Conservation (phyloP, 2,888 invertebrate genomes). For the Chaetogeoica ovagalla region DNA sequence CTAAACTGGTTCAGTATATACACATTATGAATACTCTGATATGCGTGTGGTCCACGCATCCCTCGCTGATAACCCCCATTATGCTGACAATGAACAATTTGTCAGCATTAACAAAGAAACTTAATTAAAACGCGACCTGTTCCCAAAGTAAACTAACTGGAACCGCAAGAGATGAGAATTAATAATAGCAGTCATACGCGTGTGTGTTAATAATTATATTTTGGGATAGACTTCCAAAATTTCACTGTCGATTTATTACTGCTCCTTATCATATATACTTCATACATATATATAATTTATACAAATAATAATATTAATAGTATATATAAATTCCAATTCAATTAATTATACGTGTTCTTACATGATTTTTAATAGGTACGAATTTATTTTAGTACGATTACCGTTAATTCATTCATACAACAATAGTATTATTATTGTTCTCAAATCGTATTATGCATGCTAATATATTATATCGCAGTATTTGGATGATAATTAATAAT, state of each 20-base stretch:
- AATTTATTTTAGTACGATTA: too few relatives aligned
- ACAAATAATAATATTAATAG: background rate
- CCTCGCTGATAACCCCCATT: constrained; percentile 8
- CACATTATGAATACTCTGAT: background rate
- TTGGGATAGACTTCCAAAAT: background rate
- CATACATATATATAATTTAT: background rate
- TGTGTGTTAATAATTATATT: background rate
- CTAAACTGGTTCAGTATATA: background rate
- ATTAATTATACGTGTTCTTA: too few relatives aligned
- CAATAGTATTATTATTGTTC: too few relatives aligned
- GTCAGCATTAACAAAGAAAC: constrained; percentile 19
- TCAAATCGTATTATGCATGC: too few relatives aligned
- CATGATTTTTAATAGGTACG: too few relatives aligned
- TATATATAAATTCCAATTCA: too few relatives aligned
- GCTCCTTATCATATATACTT: background rate
- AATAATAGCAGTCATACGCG: background rate
- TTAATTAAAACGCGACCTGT: constrained; percentile 30
- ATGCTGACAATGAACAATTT: constrained; percentile 39
- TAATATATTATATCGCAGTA: too few relatives aligned
- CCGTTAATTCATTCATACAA: too few relatives aligned
- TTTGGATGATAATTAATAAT: too few relatives aligned
- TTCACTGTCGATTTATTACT: background rate
- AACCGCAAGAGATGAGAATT: background rate
- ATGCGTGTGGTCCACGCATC: constrained; percentile 12
- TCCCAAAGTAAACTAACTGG: constrained; percentile 25